phyloP scores from a whole-genome alignment of 2,797 vertebrate genomes.

The Danio jaintianensis region DNA sequence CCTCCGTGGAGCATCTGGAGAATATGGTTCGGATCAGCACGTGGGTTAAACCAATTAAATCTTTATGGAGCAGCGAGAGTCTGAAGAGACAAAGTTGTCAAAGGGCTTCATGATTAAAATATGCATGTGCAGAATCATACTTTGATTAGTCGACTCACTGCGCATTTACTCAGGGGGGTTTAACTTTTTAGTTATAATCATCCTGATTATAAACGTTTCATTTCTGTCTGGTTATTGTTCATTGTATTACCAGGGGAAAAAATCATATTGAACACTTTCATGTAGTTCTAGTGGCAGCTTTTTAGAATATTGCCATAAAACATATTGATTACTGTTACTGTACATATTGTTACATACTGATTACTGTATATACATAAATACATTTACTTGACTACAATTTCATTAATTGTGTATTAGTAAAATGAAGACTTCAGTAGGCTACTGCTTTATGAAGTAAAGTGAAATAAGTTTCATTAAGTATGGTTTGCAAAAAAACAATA shows the following conservation, averaged over 20 bases:
- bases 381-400: too few relatives aligned
- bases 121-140: neutral
- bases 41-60: constrained; percentile 42
- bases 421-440: too few relatives aligned
- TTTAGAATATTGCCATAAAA: too few relatives aligned
- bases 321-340: too few relatives aligned
- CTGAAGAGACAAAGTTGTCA: constrained; percentile 21
- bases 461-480: too few relatives aligned
- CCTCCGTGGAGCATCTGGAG: constrained; percentile 28
- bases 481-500: too few relatives aligned
- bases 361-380: too few relatives aligned
- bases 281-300: too few relatives aligned
- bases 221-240: neutral
- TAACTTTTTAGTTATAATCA: neutral
- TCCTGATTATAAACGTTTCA: neutral
- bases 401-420: too few relatives aligned
- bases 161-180: neutral
- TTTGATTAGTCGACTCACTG: neutral
- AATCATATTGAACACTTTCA: too few relatives aligned
- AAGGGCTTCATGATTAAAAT: constrained; percentile 6
- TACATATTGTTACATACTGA: too few relatives aligned
- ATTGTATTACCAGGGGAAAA: neutral
- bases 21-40: constrained; percentile 42
- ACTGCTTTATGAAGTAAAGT: too few relatives aligned
- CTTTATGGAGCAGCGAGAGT: constrained; percentile 13